Percentiles rank a stretch among this genome's conserved stretches.
These are phyloP conservation scores for Takifugu rubripes DNA, from an alignment of 2,797 vertebrate species.

Conservation along the genomic window DNA sequence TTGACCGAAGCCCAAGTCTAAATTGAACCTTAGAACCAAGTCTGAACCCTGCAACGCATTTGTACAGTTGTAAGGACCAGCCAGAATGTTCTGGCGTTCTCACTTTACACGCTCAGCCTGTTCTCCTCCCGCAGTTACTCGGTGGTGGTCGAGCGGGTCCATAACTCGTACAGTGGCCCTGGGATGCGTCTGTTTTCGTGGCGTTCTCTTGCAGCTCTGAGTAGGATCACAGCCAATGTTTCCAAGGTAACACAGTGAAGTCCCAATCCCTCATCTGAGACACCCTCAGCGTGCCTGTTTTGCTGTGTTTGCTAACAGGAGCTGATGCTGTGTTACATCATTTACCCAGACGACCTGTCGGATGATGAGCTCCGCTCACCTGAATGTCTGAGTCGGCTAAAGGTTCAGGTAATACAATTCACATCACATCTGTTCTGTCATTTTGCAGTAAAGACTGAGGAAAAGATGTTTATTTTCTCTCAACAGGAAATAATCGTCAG, in stretches of 20 bases:
- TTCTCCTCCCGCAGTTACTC: conserved; percentile 80
- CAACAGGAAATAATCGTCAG: conserved; percentile 83
- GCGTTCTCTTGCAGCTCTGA: conserved; percentile 87
- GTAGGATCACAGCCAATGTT: conserved; percentile 87
- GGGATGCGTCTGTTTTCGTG: conserved; percentile 81
- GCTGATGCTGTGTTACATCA: conserved; percentile 85
- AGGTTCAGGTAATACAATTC: conserved; percentile 72
- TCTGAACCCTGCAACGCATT: too few relatives aligned
- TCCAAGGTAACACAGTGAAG: conserved; percentile 80
- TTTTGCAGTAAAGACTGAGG: too few relatives aligned
- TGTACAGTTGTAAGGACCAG: too few relatives aligned
- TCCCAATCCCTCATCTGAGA: neutral
- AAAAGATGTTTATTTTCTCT: conserved; percentile 6
- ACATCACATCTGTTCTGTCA: neutral
- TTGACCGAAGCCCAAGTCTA: too few relatives aligned
- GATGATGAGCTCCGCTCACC: conserved; percentile 79
- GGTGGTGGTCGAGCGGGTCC: conserved; percentile 81
- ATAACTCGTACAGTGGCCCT: conserved; percentile 52
- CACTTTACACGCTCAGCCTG: neutral
- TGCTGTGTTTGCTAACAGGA: conserved; percentile 67
- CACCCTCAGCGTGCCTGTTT: too few relatives aligned
- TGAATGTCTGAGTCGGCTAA: conserved; percentile 80
- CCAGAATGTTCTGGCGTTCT: neutral
- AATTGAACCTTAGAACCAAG: too few relatives aligned
- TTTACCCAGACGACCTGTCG: conserved; percentile 77